Conservation (phyloP, 2,888 invertebrate species). For the Archips xylosteana region DNA sequence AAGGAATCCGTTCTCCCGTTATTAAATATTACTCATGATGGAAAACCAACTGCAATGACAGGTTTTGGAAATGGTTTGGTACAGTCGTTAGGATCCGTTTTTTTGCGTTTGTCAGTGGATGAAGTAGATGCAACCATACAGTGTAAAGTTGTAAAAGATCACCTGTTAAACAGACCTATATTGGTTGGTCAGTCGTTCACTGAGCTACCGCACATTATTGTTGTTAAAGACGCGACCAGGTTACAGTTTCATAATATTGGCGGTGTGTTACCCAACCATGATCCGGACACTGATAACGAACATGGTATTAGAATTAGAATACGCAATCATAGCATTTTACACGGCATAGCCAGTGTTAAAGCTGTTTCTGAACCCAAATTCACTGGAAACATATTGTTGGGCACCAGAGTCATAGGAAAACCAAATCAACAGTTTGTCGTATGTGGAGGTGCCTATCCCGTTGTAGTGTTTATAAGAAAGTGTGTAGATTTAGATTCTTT, state of each 20-base stretch:
- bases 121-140: background rate
- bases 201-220: conserved; percentile 16
- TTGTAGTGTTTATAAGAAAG: too few relatives aligned
- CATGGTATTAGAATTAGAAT: background rate
- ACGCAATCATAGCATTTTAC: background rate
- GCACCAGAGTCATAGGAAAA: background rate
- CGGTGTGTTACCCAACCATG: background rate
- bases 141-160: conserved; percentile 15
- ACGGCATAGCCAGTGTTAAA: background rate
- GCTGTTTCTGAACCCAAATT: background rate
- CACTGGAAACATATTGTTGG: background rate
- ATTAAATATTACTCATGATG: background rate
- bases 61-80: conserved; percentile 21
- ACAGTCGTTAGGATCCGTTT: conserved; percentile 10
- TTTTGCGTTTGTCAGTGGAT: conserved; percentile 4
- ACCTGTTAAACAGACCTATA: conserved; percentile 7
- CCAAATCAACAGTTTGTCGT: background rate
- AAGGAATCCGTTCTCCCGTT: background rate
- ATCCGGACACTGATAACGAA: background rate
- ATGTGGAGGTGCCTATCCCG: background rate
- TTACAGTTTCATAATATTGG: conserved; percentile 4
- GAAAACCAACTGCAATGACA: conserved; percentile 11
- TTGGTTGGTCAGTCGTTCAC: conserved; percentile 25
- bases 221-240: conserved; percentile 4
- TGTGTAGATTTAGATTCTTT: too few relatives aligned